phyloP scores from a whole-genome alignment of 1,140 invertebrate species.

The Bombus huntii region DNA sequence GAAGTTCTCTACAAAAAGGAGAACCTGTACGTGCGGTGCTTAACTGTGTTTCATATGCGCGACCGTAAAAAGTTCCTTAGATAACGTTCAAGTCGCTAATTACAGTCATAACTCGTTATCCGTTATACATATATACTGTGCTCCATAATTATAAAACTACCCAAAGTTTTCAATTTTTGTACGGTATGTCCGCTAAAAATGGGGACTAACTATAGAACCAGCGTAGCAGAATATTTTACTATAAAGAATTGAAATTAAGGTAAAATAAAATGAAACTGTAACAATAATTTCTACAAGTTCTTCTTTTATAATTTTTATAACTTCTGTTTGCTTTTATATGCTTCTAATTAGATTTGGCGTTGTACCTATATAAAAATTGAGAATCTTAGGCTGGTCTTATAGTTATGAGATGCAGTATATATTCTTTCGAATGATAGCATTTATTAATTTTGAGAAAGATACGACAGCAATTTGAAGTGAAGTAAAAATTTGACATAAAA shows the following conservation, averaged over 20 bases:
- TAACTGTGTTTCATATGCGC: conserved; percentile 64
- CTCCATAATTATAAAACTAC: background rate
- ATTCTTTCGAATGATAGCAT: background rate
- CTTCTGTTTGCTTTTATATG: background rate
- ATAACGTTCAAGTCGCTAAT: conserved; percentile 41
- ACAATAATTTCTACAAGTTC: no score
- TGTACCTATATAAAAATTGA: background rate
- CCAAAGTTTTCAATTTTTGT: background rate
- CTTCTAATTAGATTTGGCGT: background rate
- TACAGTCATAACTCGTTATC: conserved; percentile 33
- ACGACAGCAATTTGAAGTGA: background rate
- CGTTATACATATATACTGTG: background rate
- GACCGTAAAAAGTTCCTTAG: background rate
- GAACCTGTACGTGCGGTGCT: conserved; percentile 57
- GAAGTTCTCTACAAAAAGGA: conserved; percentile 46
- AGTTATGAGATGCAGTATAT: background rate
- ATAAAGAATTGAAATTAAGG: background rate
- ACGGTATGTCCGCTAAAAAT: background rate
- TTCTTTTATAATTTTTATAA: no score
- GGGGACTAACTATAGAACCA: background rate
- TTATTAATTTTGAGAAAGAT: background rate
- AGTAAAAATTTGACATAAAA: background rate
- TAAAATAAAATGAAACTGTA: background rate
- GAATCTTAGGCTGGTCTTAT: background rate
- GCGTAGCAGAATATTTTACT: background rate